Percentiles rank a stretch among this genome's conserved stretches.
Conservation (phyloP, 2,888 invertebrate species). For the Melinaea marsaeus region DNA sequence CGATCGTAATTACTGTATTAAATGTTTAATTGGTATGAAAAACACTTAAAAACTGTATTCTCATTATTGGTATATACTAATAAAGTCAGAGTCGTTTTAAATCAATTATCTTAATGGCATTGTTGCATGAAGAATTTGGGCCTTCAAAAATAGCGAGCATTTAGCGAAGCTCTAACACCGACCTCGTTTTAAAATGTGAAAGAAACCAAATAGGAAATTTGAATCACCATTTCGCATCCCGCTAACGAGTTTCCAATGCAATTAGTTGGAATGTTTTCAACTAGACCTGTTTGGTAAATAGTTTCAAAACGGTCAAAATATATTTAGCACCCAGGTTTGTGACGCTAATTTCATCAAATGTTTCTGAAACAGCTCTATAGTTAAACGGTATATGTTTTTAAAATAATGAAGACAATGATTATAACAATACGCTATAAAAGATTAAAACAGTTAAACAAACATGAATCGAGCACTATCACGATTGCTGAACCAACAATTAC, state of each 20-base stretch:
- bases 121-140: conserved; percentile 23
- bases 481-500: conserved; percentile 3
- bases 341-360: background rate
- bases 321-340: background rate
- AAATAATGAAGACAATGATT: too few relatives aligned
- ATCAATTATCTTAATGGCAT: conserved; percentile 18
- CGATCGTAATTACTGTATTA: too few relatives aligned
- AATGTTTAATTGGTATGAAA: too few relatives aligned
- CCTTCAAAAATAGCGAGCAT: conserved; percentile 31
- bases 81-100: background rate
- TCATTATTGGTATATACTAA: background rate
- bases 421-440: background rate
- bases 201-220: conserved; percentile 59
- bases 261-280: conserved; percentile 49
- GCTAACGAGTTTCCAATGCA: conserved; percentile 59
- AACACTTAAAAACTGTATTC: too few relatives aligned
- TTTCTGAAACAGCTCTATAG: background rate
- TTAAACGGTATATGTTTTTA: background rate
- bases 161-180: conserved; percentile 47
- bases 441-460: background rate
- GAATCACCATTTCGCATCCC: conserved; percentile 60
- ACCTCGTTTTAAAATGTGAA: conserved; percentile 45
- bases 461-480: background rate
- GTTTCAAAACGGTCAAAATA: conserved; percentile 28
- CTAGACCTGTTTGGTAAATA: conserved; percentile 29